Evolutionary conservation across 2,888 invertebrate species (phyloP), one percentile per base, ranked within the genome.

Genomic region (Syrphus vitripennis): DNA sequence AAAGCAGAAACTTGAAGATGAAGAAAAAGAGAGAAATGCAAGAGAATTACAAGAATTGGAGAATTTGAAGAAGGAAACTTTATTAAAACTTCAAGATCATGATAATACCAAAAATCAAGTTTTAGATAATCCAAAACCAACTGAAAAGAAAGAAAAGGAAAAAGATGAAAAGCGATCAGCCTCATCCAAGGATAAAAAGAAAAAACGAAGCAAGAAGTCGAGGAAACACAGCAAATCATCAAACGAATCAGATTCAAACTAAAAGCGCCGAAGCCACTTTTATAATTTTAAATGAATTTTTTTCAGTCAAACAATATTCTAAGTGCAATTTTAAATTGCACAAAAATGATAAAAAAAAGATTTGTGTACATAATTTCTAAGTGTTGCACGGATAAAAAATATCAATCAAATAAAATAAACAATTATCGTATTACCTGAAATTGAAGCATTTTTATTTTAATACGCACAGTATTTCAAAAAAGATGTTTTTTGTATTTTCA

Each of bases 221-320:
- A 92, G 91, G 83, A 92, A 90, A 83, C 90, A 90, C 50, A 92
- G 91, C 19, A 91, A 91, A 37, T 92, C 93, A 9, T 89, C 90
- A 69, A 69, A 59, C 10, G 89, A 88, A 40, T 89, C 91, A 21
- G 90, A 88, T 57, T 88, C 90, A 1, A 88, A 91, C 76, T 91
- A 89, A 87, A 57, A 29, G 31, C 34, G 34, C 16, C 21, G 16
- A 21, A 37, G 29, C 10, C 29, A 26, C 53, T 16, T 21, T 61
- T 61, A 37, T 72, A 40, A 48, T n/a, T 37, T 50, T 3, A 31
- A 34, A 29, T 26, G 4, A 12, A 6, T 37, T 40, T n/a, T n/a
- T n/a, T 40, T 42, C 37, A 34, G 21, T 12, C 5, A 55, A 48
- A 48, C 2, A 31, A 48, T 69, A 67, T 65, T 55, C 65, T 55